Base-by-base conservation (phyloP, 2,888 invertebrate species). In the Tineola bisselliella region DNA sequence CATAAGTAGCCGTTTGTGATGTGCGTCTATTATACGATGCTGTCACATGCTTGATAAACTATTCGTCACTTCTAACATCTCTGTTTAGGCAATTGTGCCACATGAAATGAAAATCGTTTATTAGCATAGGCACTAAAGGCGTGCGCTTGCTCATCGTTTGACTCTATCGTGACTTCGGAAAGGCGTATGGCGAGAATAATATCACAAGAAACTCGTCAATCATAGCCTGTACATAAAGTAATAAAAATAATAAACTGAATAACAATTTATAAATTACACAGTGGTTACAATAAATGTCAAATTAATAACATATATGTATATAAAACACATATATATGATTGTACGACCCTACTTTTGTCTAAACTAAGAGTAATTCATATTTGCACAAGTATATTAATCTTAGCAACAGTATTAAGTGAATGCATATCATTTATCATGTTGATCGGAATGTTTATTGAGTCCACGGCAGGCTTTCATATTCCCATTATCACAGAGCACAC, bases 401-500 rank as follows among this genome's bases (percentile, higher is more conserved):
- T 33, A 13, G 54, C 56, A 58, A 33, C 58, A 19, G 19, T 30
- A 58, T 58, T 33, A 33, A 58, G 58, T 58, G 58, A 58, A 58
- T 58, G 58, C 33, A 58, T n/a, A 33, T 33, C 19, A 58, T 58
- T 19, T 58, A 58, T 58, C 58, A 58, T 58, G 58, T 58, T 15
- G 58, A 58, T 58, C 58, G 58, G 58, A 58, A 58, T 58, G 58
- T 59, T 59, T 44, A 59, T 59, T 59, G 44, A 59, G 48, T 17
- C 15, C 60, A 17, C 60, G 31, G 44, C 33, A 48, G 57, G 31
- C 38, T 73, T 71, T 71, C 73, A 75, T 78, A 74, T 77, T 74
- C 75, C 77, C 74, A 80, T 80, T 77, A 76, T 66, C 72, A 67
- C 68, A 66, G 74, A 75, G 72, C 72, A 74, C 78, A 76, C 76